These are phyloP conservation scores for Myathropa florea DNA, from an alignment of 2,888 invertebrate genomes.

Conservation along the genomic window DNA sequence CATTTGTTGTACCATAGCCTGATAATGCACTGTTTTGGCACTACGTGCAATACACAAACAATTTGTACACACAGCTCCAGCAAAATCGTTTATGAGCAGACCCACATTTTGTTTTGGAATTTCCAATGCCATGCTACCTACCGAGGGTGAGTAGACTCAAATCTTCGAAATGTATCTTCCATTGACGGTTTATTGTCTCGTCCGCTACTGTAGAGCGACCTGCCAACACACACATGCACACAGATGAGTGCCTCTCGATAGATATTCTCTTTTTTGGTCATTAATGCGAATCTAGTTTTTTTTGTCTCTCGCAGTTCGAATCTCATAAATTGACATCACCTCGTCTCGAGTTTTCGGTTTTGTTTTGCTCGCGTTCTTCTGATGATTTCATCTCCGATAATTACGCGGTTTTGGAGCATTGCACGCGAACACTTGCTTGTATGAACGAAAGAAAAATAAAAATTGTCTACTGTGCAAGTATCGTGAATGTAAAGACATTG, in stretches of 20 bases:
- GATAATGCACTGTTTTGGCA: neutral
- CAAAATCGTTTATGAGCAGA: neutral
- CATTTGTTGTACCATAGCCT: neutral
- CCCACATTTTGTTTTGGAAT: neutral
- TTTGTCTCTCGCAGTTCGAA: neutral
- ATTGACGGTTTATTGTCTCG: neutral
- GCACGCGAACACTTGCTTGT: neutral
- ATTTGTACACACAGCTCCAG: neutral
- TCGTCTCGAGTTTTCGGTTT: neutral
- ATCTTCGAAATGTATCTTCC: neutral
- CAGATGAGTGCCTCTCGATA: neutral
- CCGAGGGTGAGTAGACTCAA: neutral
- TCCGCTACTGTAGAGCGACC: neutral
- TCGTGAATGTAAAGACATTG: neutral
- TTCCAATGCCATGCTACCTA: neutral
- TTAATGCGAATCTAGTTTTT: neutral
- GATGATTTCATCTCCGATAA: neutral
- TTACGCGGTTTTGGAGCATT: neutral
- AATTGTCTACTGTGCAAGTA: neutral
- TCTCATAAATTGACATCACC: slow-evolving; percentile 13
- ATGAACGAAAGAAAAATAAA: neutral
- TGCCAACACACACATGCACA: neutral
- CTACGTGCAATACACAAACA: neutral
- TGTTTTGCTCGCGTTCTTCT: slow-evolving; percentile 12
- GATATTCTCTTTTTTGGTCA: neutral